A percentile compares a stretch with the other conserved stretches of the same genome.
Evolutionary conservation across 2,113 vertebrate genomes (phyloP).

Genomic region (Sinocyclocheilus maitianheensis): DNA sequence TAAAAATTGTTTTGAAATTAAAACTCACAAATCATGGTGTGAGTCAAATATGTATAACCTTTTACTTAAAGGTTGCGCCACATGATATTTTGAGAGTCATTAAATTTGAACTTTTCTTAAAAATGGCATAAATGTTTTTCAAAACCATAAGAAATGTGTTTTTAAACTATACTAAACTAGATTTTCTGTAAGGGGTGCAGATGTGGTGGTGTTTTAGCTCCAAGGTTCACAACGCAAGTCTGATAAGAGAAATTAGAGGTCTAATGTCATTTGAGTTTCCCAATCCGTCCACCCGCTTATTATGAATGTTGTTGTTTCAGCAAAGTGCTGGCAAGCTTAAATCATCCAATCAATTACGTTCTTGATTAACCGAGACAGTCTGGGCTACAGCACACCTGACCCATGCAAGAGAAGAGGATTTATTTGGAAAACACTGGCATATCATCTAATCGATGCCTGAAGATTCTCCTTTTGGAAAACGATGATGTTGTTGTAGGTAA

Average conservation of each 20-base stretch:
- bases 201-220: background rate
- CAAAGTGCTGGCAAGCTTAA: background rate
- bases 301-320: slow-evolving; percentile 8
- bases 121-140: background rate
- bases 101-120: background rate
- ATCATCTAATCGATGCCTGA: background rate
- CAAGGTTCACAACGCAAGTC: background rate
- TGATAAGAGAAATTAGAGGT: slow-evolving; percentile 5
- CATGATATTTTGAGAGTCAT: background rate
- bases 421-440: slow-evolving; percentile 21
- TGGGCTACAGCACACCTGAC: background rate
- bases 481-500: slow-evolving; percentile 14
- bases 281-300: background rate
- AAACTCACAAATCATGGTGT: too few species aligned
- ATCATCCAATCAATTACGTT: background rate
- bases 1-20: background rate
- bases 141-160: background rate
- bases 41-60: background rate
- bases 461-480: background rate
- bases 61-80: background rate
- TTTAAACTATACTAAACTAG: background rate
- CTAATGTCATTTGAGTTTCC: slow-evolving; percentile 2
- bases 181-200: background rate
- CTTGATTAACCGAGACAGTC: background rate
- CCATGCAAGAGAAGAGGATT: background rate